phyloP scores from a whole-genome alignment of 2,113 vertebrate genomes.

The Brienomyrus brachyistius region DNA sequence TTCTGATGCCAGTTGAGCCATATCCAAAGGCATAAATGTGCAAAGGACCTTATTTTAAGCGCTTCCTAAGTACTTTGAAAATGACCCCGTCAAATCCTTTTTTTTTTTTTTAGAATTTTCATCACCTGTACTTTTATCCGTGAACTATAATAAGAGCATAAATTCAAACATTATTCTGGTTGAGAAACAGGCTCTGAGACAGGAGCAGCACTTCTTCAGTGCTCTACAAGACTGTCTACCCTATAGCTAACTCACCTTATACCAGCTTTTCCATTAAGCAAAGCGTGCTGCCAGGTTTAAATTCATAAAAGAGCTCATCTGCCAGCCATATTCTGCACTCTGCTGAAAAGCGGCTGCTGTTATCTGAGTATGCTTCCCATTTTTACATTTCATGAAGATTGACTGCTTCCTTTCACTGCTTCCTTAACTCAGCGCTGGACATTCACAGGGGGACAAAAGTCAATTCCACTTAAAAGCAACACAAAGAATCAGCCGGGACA shows the following conservation, averaged over 20 bases:
- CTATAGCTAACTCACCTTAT: neutral
- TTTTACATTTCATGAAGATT: neutral
- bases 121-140: neutral
- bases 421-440: neutral
- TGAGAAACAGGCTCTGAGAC: neutral
- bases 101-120: neutral
- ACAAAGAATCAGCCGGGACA: neutral
- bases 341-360: neutral
- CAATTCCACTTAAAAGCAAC: neutral
- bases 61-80: neutral
- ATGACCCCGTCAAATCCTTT: neutral
- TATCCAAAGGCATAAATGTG: neutral
- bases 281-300: neutral
- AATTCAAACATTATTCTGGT: neutral
- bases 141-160: neutral
- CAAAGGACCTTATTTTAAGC: neutral
- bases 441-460: neutral
- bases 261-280: neutral
- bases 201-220: neutral
- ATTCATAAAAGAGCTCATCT: neutral
- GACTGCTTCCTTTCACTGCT: neutral
- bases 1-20: neutral
- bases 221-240: neutral
- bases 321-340: neutral
- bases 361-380: neutral